phyloP scores from a whole-genome alignment of 2,797 vertebrate species.

The Microctenopoma steveboyesi region DNA sequence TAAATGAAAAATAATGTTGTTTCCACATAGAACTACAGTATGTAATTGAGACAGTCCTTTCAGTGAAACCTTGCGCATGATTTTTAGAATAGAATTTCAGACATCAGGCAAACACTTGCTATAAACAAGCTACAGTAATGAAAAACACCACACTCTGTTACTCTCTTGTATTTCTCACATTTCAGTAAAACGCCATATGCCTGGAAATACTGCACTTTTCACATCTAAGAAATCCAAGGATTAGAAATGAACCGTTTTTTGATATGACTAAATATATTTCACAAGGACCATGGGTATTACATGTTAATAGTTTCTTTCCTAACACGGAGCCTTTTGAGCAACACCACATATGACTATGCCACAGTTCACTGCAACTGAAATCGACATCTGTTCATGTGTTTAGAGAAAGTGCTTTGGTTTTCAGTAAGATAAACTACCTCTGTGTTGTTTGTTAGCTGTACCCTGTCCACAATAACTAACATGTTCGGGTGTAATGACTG shows the following conservation, averaged over 20 bases:
- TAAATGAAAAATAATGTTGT: constrained; percentile 5
- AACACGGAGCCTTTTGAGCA: constrained; percentile 24
- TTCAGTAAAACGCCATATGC: constrained; percentile 40
- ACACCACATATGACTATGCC: constrained; percentile 34
- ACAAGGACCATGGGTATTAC: constrained; percentile 12
- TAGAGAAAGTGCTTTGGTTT: constrained; percentile 64
- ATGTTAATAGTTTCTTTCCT: constrained; percentile 51
- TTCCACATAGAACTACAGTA: background rate
- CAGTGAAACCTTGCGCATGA: background rate
- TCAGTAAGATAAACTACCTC: constrained; percentile 32
- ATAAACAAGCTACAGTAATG: constrained; percentile 21
- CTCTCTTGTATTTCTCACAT: constrained; percentile 7
- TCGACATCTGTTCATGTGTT: constrained; percentile 45
- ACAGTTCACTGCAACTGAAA: constrained; percentile 47
- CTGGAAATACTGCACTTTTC: constrained; percentile 43
- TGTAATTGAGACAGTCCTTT: background rate
- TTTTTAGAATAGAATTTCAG: background rate
- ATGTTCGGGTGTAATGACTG: constrained; percentile 16
- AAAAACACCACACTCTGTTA: constrained; percentile 9
- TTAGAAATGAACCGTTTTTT: background rate
- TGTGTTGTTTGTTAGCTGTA: constrained; percentile 42
- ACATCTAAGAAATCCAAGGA: constrained; percentile 12
- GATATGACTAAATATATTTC: constrained; percentile 27
- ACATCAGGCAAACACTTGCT: background rate
- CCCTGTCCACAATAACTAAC: constrained; percentile 25